Conservation (phyloP, 1,140 invertebrate species). For the Agrilus planipennis region DNA sequence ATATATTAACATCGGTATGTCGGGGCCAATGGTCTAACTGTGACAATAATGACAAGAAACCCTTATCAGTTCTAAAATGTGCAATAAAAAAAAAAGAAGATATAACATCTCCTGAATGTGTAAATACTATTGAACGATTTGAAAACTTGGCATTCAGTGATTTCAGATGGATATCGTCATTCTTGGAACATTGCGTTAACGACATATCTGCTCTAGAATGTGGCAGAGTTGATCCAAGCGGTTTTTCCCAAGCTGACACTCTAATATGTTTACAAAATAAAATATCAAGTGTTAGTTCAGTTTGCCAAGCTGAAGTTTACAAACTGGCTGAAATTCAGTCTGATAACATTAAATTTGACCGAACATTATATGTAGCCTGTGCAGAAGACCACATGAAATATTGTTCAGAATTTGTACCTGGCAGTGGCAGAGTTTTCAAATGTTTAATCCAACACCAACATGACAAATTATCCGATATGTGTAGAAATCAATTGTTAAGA, state of each 20-base stretch:
- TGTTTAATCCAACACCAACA: slow-evolving; percentile 79
- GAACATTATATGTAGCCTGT: slow-evolving; percentile 83
- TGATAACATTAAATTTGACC: slow-evolving; percentile 83
- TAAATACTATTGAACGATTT: slow-evolving; percentile 60
- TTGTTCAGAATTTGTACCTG: slow-evolving; percentile 52
- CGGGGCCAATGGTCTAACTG: slow-evolving; percentile 45
- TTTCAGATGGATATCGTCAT: slow-evolving; percentile 71
- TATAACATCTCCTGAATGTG: slow-evolving; percentile 54
- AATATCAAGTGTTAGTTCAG: slow-evolving; percentile 42
- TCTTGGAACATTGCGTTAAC: slow-evolving; percentile 62
- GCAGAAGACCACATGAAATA: slow-evolving; percentile 65
- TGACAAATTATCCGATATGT: slow-evolving; percentile 59
- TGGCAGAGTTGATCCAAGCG: slow-evolving; percentile 52
- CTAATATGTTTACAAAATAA: slow-evolving; percentile 73
- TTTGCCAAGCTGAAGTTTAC: slow-evolving; percentile 69
- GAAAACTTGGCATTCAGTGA: slow-evolving; percentile 81
- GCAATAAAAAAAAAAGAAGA: slow-evolving; percentile 65
- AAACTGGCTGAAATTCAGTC: slow-evolving; percentile 81
- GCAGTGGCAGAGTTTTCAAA: slow-evolving; percentile 76
- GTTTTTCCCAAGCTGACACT: slow-evolving; percentile 68
- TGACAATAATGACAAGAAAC: slow-evolving; percentile 39
- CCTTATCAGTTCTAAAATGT: slow-evolving; percentile 57
- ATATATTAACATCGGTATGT: slow-evolving; percentile 57
- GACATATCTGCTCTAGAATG: slow-evolving; percentile 70
- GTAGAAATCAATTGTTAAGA: slow-evolving; percentile 71